phyloP scores from a whole-genome alignment of 2,797 vertebrate genomes.

The Phaenicophaeus curvirostris region DNA sequence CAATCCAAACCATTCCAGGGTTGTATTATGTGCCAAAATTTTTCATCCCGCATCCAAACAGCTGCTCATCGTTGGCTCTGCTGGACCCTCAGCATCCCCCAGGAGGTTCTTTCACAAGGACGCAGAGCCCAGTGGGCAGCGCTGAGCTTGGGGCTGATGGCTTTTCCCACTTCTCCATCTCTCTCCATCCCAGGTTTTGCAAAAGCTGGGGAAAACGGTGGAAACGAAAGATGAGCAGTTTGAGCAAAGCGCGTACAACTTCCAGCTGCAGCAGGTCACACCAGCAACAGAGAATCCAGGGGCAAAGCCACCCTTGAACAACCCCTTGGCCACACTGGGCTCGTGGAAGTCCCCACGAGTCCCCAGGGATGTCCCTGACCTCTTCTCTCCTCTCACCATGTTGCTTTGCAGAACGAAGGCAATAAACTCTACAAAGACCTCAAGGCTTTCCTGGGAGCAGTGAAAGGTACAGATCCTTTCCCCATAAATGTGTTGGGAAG shows the following conservation, averaged over 20 bases:
- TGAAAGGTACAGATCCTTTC: constrained; percentile 81
- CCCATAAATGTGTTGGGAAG: fast-evolving
- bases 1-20: too few relatives aligned
- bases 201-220: constrained; percentile 88
- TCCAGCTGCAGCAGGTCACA: constrained; percentile 90
- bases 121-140: background rate
- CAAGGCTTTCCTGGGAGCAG: constrained; percentile 85
- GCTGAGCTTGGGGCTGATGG: fast-evolving
- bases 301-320: too few relatives aligned
- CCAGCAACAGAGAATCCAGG: too few relatives aligned
- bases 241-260: constrained; percentile 80
- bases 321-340: background rate
- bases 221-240: constrained; percentile 93
- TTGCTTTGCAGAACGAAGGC: constrained; percentile 84
- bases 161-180: background rate
- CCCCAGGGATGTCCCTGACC: background rate
- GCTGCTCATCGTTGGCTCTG: fast-evolving
- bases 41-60: fast-evolving
- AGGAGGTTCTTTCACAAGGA: too few relatives aligned
- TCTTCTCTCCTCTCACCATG: fast-evolving
- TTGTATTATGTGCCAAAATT: fast-evolving
- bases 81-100: fast-evolving
- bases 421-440: constrained; percentile 90
- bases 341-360: fast-evolving
- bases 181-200: constrained; percentile 82